A percentile compares a stretch with the other conserved stretches of the same genome.
Evolutionary conservation across 2,113 vertebrate genomes (phyloP).

Genomic region (Meleagris gallopavo): DNA sequence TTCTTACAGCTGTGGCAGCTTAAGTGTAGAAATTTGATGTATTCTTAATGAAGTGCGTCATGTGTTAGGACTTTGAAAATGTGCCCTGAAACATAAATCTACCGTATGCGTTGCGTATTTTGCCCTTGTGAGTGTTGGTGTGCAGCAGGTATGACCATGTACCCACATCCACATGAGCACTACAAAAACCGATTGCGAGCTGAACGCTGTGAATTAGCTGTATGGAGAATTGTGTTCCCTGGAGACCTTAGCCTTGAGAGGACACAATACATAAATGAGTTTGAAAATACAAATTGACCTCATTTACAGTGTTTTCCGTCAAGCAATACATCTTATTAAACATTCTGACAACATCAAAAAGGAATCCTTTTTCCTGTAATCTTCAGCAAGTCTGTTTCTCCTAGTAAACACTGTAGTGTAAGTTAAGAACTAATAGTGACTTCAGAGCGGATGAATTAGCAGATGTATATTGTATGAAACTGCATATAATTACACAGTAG

Average conservation of each 20-base stretch:
- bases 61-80: background rate
- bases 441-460: background rate
- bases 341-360: background rate
- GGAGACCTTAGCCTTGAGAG: background rate
- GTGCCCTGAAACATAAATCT: background rate
- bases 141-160: background rate
- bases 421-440: background rate
- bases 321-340: background rate
- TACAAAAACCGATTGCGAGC: background rate
- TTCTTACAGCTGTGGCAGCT: background rate
- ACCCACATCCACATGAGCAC: accelerated
- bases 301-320: background rate
- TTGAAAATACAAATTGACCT: background rate
- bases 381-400: background rate
- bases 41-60: background rate
- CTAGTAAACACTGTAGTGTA: background rate
- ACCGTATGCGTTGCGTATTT: background rate
- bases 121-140: accelerated
- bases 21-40: background rate
- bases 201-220: background rate
- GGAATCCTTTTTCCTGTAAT: background rate
- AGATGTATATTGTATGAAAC: background rate
- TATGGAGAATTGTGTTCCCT: background rate
- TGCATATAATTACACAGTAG: slow-evolving; percentile 24
- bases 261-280: background rate